Conservation (phyloP, 1,140 invertebrate species). For the Onthophagus taurus region DNA sequence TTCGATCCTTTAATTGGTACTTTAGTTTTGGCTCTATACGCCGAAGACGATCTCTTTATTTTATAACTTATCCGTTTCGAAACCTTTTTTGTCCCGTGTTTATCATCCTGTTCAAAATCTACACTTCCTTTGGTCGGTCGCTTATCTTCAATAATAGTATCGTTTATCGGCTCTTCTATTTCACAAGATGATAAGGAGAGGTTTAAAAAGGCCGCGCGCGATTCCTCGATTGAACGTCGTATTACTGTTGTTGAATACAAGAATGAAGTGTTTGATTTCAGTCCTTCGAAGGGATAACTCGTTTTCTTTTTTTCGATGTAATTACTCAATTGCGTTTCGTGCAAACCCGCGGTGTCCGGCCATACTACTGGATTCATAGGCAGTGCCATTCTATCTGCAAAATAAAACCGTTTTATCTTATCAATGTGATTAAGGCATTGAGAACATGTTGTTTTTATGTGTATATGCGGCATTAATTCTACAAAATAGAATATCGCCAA, state of each 20-base stretch:
- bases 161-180: conserved; percentile 18
- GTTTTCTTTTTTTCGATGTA: conserved; percentile 3
- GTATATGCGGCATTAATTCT: too few species aligned
- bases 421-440: not conserved
- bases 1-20: conserved; percentile 37
- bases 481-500: too few species aligned
- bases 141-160: conserved; percentile 2
- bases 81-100: conserved; percentile 3
- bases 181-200: conserved; percentile 15
- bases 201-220: conserved; percentile 22
- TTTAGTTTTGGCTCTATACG: conserved; percentile 17
- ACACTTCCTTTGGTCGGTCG: not conserved
- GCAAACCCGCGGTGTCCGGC: conserved; percentile 18
- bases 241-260: conserved; percentile 20
- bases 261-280: conserved; percentile 19
- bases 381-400: conserved; percentile 19
- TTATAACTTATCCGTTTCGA: conserved; percentile 33
- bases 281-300: conserved; percentile 1
- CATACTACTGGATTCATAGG: conserved; percentile 21
- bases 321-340: conserved; percentile 14
- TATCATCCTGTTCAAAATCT: not conserved
- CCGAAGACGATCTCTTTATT: conserved; percentile 27
- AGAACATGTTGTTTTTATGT: too few species aligned
- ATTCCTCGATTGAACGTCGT: conserved; percentile 21
- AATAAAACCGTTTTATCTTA: conserved; percentile 11